A percentile compares a stretch with the other conserved stretches of the same genome.
Conservation (phyloP, 2,113 vertebrate genomes). For the Heterocephalus glaber region DNA sequence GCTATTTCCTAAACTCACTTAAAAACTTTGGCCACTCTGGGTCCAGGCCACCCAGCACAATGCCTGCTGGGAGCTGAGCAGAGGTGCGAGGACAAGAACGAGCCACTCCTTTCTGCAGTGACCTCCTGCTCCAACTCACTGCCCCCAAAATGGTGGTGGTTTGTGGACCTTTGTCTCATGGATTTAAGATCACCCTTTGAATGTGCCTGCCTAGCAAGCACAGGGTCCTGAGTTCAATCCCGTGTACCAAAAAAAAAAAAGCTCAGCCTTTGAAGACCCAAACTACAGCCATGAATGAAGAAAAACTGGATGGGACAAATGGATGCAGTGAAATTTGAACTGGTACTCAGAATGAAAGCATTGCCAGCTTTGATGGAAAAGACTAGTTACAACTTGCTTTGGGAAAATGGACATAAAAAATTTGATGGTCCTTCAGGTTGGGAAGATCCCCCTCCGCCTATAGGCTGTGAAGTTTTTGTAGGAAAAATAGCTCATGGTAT, state of each 20-base stretch:
- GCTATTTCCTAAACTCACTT: neutral
- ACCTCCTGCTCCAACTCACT: neutral
- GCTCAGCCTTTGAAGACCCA: neutral
- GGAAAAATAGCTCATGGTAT: slow-evolving; percentile 97
- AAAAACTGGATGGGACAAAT: slow-evolving; percentile 70
- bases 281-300: slow-evolving; percentile 84
- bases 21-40: neutral
- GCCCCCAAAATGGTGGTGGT: neutral
- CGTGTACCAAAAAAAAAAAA: too few species aligned
- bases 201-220: too few species aligned
- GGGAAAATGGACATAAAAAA: slow-evolving; percentile 97
- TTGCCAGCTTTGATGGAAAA: slow-evolving; percentile 92
- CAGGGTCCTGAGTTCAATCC: too few species aligned
- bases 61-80: neutral
- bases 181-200: too few species aligned
- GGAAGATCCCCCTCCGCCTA: slow-evolving; percentile 94
- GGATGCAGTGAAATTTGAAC: slow-evolving; percentile 81
- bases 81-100: neutral
- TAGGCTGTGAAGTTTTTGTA: slow-evolving; percentile 97
- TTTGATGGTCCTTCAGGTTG: slow-evolving; percentile 97
- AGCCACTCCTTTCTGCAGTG: neutral
- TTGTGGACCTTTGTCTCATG: too few species aligned
- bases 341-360: slow-evolving; percentile 88
- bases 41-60: neutral
- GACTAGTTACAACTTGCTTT: slow-evolving; percentile 94